These are phyloP conservation scores for Calameuta filiformis DNA, from an alignment of 2,888 invertebrate species.

Conservation along the genomic window DNA sequence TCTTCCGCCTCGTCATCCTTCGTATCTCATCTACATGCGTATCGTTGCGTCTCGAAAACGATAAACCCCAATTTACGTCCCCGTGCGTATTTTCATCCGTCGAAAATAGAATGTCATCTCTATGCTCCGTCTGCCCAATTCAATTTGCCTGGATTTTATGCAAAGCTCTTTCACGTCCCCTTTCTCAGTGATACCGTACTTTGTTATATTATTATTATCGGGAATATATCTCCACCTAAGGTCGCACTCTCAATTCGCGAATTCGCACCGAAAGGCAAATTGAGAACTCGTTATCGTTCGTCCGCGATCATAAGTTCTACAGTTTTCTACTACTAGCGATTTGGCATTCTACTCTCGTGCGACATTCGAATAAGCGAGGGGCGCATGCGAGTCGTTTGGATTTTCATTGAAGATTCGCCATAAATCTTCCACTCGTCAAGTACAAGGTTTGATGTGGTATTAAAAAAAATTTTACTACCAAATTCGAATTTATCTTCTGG, in stretches of 20 bases:
- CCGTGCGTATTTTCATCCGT: background rate
- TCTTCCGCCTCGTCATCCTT: background rate
- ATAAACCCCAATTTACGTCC: background rate
- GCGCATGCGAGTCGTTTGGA: background rate
- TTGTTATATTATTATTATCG: background rate
- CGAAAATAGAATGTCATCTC: background rate
- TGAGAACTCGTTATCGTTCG: background rate
- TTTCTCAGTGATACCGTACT: background rate
- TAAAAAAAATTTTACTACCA: background rate
- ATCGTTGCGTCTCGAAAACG: background rate
- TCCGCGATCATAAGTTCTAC: background rate
- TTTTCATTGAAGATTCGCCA: background rate
- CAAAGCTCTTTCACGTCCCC: background rate
- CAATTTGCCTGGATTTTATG: background rate
- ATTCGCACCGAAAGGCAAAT: background rate
- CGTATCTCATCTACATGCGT: background rate
- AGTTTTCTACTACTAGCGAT: background rate
- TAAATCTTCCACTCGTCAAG: background rate
- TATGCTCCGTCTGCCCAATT: background rate
- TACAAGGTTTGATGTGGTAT: background rate
- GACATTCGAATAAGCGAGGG: background rate
- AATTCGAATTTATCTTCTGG: background rate
- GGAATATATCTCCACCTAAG: background rate
- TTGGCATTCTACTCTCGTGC: background rate
- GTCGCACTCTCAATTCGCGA: too few relatives aligned